phyloP scores from a whole-genome alignment of 2,888 invertebrate genomes.

The Imbricaverruca yamaguchii region DNA sequence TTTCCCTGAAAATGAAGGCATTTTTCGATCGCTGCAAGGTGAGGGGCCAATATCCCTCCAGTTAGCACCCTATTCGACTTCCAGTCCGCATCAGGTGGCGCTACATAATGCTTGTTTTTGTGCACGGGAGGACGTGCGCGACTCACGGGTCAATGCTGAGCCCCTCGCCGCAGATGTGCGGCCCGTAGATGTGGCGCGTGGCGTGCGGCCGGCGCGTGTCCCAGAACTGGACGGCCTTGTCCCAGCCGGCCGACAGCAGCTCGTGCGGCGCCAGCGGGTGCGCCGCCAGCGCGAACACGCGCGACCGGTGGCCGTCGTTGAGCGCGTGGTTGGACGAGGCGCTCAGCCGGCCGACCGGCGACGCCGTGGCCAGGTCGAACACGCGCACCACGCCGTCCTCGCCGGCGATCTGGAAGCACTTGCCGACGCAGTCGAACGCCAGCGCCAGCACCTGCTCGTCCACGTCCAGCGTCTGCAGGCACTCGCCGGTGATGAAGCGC shows the following conservation, averaged over 20 bases:
- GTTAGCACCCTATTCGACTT: too few relatives aligned
- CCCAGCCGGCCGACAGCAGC: conserved; percentile 61
- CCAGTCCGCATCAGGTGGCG: too few relatives aligned
- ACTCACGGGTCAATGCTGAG: conserved; percentile 52
- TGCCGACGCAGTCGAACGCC: conserved; percentile 53
- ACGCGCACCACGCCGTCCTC: conserved; percentile 56
- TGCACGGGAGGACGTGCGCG: too few relatives aligned
- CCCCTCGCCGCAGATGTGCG: conserved; percentile 60
- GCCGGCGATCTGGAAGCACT: conserved; percentile 54
- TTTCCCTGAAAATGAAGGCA: too few relatives aligned
- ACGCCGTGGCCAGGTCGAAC: conserved; percentile 57
- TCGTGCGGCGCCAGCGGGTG: conserved; percentile 55
- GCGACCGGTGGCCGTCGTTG: conserved; percentile 55
- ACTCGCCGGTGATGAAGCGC: conserved; percentile 57
- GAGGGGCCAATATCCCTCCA: too few relatives aligned
- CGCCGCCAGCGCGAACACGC: conserved; percentile 57
- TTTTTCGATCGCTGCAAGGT: too few relatives aligned
- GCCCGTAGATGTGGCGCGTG: conserved; percentile 50
- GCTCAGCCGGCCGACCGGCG: not conserved
- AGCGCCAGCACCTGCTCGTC: conserved; percentile 57
- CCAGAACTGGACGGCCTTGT: conserved; percentile 59
- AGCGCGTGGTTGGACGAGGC: conserved; percentile 6
- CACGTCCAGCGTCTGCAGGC: conserved; percentile 57
- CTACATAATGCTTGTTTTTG: too few relatives aligned
- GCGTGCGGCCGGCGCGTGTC: conserved; percentile 57